A percentile compares a stretch with the other conserved stretches of the same genome.
Evolutionary conservation across 2,888 invertebrate genomes (phyloP).

Genomic region (Tubulanus polymorphus): DNA sequence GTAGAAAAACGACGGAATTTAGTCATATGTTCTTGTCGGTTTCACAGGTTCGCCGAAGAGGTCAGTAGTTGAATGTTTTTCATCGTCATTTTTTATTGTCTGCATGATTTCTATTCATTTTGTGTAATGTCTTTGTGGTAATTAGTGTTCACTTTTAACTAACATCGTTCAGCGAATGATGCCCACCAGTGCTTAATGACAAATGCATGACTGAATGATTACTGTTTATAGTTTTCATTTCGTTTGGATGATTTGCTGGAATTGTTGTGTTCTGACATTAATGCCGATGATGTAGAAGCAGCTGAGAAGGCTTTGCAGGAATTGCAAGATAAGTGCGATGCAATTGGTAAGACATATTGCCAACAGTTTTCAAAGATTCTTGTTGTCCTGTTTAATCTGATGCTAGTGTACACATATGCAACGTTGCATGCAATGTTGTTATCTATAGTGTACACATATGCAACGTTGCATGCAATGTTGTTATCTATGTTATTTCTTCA

Average conservation of each 20-base stretch:
- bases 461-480: too few species aligned
- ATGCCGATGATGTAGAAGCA: conserved; percentile 36
- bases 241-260: conserved; percentile 50
- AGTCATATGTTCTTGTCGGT: conserved; percentile 69
- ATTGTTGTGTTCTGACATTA: conserved; percentile 49
- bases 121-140: neutral
- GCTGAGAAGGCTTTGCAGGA: conserved; percentile 44
- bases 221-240: conserved; percentile 48
- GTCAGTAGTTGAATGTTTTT: conserved; percentile 46
- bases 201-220: too few species aligned
- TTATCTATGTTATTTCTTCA: too few species aligned
- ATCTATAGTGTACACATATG: too few species aligned
- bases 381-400: too few species aligned
- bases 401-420: too few species aligned
- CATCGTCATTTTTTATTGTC: neutral
- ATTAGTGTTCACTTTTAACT: too few species aligned
- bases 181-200: too few species aligned
- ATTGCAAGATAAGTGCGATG: conserved; percentile 49
- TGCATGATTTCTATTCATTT: neutral
- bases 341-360: conserved; percentile 39
- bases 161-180: too few species aligned
- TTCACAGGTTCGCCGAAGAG: conserved; percentile 72
- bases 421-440: too few species aligned
- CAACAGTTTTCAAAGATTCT: neutral
- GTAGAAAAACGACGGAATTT: conserved; percentile 71